These are phyloP conservation scores for Elysia chlorotica DNA, from an alignment of 1,140 invertebrate genomes.

Conservation along the genomic window DNA sequence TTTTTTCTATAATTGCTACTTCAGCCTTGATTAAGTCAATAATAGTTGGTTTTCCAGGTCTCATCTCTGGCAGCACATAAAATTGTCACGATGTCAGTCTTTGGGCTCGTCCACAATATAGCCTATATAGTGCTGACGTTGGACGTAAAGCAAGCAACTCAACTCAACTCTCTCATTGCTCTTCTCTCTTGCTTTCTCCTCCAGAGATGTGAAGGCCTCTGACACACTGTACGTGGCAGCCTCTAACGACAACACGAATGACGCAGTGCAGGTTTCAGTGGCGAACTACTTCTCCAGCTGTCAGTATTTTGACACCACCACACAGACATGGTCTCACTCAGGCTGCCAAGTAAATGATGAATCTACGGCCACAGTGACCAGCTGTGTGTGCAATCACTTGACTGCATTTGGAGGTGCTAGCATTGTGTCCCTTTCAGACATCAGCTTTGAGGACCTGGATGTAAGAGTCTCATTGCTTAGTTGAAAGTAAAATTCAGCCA, in stretches of 20 bases:
- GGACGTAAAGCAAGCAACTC: no score
- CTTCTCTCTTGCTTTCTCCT: no score
- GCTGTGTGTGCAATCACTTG: constrained; percentile 50
- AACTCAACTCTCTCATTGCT: no score
- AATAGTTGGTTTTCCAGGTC: no score
- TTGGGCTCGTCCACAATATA: no score
- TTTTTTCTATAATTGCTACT: no score
- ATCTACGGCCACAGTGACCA: constrained; percentile 33
- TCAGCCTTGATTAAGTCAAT: no score
- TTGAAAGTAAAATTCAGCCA: no score
- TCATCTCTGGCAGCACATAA: no score
- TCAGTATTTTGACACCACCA: constrained; percentile 38
- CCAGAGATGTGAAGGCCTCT: constrained; percentile 29
- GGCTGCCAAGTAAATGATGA: constrained; percentile 40
- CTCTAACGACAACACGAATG: constrained; percentile 28
- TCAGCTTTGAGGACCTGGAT: constrained; percentile 45
- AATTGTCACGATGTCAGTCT: no score
- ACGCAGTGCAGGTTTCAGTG: constrained; percentile 34
- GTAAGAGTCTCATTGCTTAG: constrained; percentile 37
- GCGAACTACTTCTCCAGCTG: constrained; percentile 40
- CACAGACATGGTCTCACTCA: constrained; percentile 30
- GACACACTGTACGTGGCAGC: constrained; percentile 29
- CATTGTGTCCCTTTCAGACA: constrained; percentile 41
- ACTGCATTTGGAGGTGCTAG: constrained; percentile 53
- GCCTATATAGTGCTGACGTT: no score